Evolutionary conservation across 1,140 invertebrate genomes (phyloP).

Genomic region (Aphelenchoides besseyi): DNA sequence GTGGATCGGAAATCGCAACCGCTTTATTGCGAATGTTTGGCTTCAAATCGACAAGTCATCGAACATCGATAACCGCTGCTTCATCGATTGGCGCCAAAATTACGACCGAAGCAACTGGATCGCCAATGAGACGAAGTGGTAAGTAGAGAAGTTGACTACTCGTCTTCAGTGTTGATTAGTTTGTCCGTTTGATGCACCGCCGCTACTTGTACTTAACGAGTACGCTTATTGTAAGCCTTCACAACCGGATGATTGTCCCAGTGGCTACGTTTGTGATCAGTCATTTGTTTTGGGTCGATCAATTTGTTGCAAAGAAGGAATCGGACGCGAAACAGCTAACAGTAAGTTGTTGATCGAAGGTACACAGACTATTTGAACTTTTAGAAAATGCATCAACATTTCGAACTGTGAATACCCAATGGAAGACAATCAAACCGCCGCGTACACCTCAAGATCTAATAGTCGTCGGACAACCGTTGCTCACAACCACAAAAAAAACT

Average conservation of each 20-base stretch:
- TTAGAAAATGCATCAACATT: background rate
- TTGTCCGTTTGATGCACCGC: conserved; percentile 52
- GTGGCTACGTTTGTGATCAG: conserved; percentile 54
- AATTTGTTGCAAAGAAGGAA: conserved; percentile 50
- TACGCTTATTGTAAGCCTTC: conserved; percentile 52
- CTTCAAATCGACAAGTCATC: conserved; percentile 21
- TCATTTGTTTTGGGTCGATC: conserved; percentile 51
- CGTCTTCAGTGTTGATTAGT: conserved; percentile 30
- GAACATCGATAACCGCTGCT: background rate
- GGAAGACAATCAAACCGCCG: conserved; percentile 17
- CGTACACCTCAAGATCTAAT: conserved; percentile 15
- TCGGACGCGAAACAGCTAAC: background rate
- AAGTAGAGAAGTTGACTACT: conserved; percentile 19
- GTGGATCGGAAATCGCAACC: conserved; percentile 41
- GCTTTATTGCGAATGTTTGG: conserved; percentile 49
- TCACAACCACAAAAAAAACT: conserved; percentile 25
- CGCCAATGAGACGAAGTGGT: conserved; percentile 1
- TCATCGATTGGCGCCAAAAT: conserved; percentile 4
- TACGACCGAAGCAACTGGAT: background rate
- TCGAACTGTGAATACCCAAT: background rate
- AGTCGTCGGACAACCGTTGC: background rate
- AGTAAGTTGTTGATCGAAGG: background rate
- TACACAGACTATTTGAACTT: background rate
- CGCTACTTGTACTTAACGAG: conserved; percentile 43
- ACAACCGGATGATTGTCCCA: conserved; percentile 47